Conservation (phyloP, 2,113 vertebrate genomes). For the Okapia johnstoni region DNA sequence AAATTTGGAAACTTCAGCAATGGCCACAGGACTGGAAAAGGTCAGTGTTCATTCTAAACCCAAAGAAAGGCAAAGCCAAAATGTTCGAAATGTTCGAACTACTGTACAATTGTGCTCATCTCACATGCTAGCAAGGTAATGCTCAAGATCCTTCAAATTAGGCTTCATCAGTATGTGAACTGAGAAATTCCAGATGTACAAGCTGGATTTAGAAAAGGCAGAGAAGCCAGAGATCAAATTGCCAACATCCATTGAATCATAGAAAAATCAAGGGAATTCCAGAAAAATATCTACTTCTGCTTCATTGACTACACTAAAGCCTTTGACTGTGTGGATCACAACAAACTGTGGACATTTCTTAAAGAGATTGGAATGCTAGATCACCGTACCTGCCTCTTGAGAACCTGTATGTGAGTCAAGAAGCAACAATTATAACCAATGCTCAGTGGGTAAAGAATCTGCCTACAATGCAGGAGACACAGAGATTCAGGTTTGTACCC, state of each 20-base stretch:
- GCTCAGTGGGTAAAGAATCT: neutral
- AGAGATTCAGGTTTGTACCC: neutral
- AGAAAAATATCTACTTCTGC: neutral
- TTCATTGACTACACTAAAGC: neutral
- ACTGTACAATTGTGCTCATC: neutral
- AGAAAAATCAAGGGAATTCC: neutral
- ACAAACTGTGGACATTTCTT: neutral
- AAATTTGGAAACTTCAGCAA: neutral
- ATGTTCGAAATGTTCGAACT: neutral
- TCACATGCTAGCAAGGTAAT: neutral
- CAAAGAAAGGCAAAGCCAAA: neutral
- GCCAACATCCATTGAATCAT: neutral
- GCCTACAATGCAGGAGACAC: neutral
- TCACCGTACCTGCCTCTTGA: neutral
- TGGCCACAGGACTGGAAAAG: neutral
- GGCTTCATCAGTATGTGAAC: neutral
- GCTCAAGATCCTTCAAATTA: neutral
- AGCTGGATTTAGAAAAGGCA: neutral
- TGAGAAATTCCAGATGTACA: neutral
- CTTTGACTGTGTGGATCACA: neutral
- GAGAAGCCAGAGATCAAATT: neutral
- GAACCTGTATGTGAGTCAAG: neutral
- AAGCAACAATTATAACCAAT: neutral
- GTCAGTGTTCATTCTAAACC: neutral
- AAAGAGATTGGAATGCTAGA: neutral